Conservation (phyloP, 2,797 vertebrate species). For the Agapornis canus region DNA sequence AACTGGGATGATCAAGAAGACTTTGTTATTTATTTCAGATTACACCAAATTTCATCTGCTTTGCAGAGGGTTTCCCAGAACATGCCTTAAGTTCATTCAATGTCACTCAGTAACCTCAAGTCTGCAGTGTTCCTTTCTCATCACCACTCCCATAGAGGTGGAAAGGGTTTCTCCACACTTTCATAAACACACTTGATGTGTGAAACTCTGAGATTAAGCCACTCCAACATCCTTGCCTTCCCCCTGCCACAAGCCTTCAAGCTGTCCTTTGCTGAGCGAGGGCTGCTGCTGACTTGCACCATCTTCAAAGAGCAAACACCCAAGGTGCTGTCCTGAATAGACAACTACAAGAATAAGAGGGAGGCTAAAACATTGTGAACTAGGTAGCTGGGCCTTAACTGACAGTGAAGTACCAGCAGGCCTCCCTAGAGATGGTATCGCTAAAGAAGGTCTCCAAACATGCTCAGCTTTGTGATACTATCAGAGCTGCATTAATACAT, state of each 20-base stretch:
- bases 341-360: not conserved
- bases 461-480: accelerated
- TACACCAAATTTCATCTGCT: slow-evolving; percentile 18
- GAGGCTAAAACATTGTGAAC: not conserved
- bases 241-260: not conserved
- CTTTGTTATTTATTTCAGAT: not conserved
- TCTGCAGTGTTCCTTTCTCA: not conserved
- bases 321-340: not conserved
- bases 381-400: not conserved
- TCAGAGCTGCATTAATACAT: not conserved
- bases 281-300: not conserved
- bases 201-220: not conserved
- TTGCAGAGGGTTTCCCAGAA: not conserved
- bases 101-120: not conserved
- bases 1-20: not conserved
- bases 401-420: not conserved
- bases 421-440: not conserved
- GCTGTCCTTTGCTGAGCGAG: not conserved
- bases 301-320: accelerated
- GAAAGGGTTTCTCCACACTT: not conserved
- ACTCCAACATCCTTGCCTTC: not conserved
- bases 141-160: not conserved
- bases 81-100: not conserved
- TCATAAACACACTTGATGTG: not conserved
- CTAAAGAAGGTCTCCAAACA: not conserved